Percentiles rank a stretch among this genome's conserved stretches.
These are phyloP conservation scores for Paracanthobrama guichenoti DNA, from an alignment of 2,113 vertebrate species.

Conservation along the genomic window DNA sequence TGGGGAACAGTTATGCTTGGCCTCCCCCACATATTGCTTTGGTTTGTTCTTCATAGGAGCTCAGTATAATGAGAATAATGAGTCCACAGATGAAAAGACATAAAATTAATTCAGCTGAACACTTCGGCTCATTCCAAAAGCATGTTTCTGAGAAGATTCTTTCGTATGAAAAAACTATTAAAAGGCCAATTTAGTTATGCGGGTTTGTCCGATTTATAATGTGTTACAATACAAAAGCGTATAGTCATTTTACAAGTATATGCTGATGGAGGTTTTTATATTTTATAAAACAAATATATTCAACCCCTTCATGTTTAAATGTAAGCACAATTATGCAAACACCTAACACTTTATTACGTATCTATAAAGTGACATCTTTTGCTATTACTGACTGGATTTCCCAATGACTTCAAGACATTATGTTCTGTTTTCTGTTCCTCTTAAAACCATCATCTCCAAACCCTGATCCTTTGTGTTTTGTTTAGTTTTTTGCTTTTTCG, in stretches of 20 bases:
- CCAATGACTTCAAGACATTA: neutral
- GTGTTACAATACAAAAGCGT: neutral
- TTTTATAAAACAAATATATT: neutral
- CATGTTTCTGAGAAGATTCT: neutral
- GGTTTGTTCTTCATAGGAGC: conserved; percentile 34
- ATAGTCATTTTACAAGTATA: neutral
- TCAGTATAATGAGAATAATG: conserved; percentile 41
- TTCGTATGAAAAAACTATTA: neutral
- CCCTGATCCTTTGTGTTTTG: neutral
- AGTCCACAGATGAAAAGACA: conserved; percentile 15
- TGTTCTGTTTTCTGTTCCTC: neutral
- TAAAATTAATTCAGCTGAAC: conserved; percentile 1
- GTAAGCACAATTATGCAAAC: neutral
- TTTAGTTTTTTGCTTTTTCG: neutral
- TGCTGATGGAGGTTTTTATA: neutral
- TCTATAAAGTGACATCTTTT: neutral
- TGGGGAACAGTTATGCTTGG: conserved; percentile 32
- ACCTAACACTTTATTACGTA: too few species aligned
- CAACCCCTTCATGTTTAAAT: neutral
- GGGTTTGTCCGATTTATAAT: neutral
- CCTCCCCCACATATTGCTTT: conserved; percentile 25
- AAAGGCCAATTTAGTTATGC: neutral
- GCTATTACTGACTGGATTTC: neutral
- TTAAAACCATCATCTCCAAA: neutral
- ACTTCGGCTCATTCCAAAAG: neutral